Evolutionary conservation across 2,888 invertebrate species (phyloP).

Genomic region (Zaprionus obscuricornis): DNA sequence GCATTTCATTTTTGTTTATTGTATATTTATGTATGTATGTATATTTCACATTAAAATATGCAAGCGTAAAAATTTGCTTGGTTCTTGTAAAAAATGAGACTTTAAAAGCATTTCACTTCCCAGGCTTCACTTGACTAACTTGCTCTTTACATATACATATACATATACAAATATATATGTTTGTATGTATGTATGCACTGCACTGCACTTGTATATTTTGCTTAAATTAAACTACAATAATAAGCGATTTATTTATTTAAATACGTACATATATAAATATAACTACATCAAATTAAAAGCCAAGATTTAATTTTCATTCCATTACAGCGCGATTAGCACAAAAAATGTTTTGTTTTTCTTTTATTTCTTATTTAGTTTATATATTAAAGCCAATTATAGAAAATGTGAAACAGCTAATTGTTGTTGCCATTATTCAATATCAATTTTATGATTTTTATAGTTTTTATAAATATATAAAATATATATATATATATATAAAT

Average conservation of each 20-base stretch:
- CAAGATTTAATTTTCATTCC: slow-evolving; percentile 36
- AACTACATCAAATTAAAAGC: slow-evolving; percentile 74
- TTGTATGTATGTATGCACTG: too few species aligned
- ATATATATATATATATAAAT: slow-evolving; percentile 45
- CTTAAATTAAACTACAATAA: slow-evolving; percentile 79
- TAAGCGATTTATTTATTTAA: slow-evolving; percentile 75
- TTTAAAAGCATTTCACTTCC: slow-evolving; percentile 79
- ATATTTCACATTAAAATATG: slow-evolving; percentile 74
- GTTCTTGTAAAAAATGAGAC: slow-evolving; percentile 78
- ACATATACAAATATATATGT: too few species aligned
- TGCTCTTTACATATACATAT: slow-evolving; percentile 56
- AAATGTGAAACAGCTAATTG: slow-evolving; percentile 65
- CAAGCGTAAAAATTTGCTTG: slow-evolving; percentile 76
- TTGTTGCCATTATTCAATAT: slow-evolving; percentile 62
- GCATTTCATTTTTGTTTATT: slow-evolving; percentile 46
- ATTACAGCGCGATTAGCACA: slow-evolving; percentile 59
- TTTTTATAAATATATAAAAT: slow-evolving; percentile 78
- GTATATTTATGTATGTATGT: slow-evolving; percentile 56
- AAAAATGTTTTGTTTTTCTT: slow-evolving; percentile 27
- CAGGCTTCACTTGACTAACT: slow-evolving; percentile 55
- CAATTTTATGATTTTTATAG: slow-evolving; percentile 59
- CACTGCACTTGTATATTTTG: slow-evolving; percentile 68
- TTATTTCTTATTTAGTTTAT: slow-evolving; percentile 36
- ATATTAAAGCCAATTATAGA: slow-evolving; percentile 76
- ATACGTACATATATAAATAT: slow-evolving; percentile 64